Evolutionary conservation across 2,797 vertebrate species (phyloP).

Genomic region (Anguilla pacifica): DNA sequence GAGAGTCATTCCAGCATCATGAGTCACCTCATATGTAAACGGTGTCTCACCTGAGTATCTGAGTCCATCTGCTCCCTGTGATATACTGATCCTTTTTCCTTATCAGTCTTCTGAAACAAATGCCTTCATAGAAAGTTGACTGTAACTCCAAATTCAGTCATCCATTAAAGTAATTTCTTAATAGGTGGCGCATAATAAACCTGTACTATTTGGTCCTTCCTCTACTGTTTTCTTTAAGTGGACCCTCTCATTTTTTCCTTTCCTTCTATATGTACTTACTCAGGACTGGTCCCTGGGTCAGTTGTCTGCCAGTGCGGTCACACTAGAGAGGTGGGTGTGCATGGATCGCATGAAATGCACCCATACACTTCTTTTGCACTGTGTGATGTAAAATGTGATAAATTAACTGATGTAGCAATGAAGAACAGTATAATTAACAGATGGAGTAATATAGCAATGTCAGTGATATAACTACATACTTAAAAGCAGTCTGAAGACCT

Average conservation of each 20-base stretch:
- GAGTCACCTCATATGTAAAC: neutral
- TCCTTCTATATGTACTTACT: neutral
- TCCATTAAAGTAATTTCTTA: neutral
- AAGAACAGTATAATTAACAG: neutral
- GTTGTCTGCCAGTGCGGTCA: conserved; percentile 3
- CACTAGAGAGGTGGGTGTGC: conserved; percentile 20
- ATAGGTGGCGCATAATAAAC: neutral
- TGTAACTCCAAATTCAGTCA: neutral
- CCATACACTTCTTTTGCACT: neutral
- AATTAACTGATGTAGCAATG: neutral
- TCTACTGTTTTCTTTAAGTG: neutral
- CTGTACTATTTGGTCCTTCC: neutral
- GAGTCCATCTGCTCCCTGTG: neutral
- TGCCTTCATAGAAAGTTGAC: neutral
- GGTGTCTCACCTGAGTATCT: neutral
- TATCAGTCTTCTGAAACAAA: neutral
- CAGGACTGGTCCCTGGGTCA: conserved; percentile 4
- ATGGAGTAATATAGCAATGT: neutral
- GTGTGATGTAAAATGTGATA: neutral
- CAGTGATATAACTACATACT: neutral
- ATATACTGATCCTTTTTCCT: neutral
- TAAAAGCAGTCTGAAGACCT: neutral
- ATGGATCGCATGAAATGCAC: neutral
- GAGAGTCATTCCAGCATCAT: neutral
- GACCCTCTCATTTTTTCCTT: neutral